Percentiles rank a stretch among this genome's conserved stretches.
Evolutionary conservation across 2,113 vertebrate genomes (phyloP).

Genomic region (Piaya cayana): DNA sequence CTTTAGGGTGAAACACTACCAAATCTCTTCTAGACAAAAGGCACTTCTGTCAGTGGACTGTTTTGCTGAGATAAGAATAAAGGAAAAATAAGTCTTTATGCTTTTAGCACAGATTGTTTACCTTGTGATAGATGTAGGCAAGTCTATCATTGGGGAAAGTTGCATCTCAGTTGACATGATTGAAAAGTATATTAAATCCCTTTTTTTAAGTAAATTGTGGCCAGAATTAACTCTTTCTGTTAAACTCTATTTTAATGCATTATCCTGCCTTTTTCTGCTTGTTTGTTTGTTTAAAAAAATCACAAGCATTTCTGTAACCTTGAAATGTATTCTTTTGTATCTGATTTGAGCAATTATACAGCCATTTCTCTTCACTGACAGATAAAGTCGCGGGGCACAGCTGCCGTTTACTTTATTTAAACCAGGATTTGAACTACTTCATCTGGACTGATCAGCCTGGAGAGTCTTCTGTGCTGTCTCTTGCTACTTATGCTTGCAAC

Average conservation of each 20-base stretch:
- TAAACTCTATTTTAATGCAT: neutral
- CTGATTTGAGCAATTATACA: slow-evolving; percentile 1
- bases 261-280: neutral
- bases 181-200: slow-evolving; percentile 54
- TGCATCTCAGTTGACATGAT: slow-evolving; percentile 57
- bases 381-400: slow-evolving; percentile 26
- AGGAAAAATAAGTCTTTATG: slow-evolving; percentile 73
- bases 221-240: neutral
- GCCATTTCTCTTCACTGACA: slow-evolving; percentile 17
- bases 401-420: slow-evolving; percentile 23
- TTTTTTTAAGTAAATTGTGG: neutral
- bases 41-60: slow-evolving; percentile 58
- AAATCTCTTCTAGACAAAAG: slow-evolving; percentile 65
- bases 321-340: neutral
- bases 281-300: neutral
- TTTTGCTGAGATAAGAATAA: slow-evolving; percentile 77
- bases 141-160: slow-evolving; percentile 52
- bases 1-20: slow-evolving; percentile 6
- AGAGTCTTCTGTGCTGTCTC: neutral
- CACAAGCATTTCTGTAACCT: neutral
- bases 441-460: neutral
- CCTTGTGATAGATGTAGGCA: slow-evolving; percentile 58
- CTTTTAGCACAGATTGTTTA: slow-evolving; percentile 57
- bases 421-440: slow-evolving; percentile 17
- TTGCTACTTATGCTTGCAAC: neutral